Base-by-base conservation (phyloP, 1,140 invertebrate genomes). In the Eufriesea mexicana region DNA sequence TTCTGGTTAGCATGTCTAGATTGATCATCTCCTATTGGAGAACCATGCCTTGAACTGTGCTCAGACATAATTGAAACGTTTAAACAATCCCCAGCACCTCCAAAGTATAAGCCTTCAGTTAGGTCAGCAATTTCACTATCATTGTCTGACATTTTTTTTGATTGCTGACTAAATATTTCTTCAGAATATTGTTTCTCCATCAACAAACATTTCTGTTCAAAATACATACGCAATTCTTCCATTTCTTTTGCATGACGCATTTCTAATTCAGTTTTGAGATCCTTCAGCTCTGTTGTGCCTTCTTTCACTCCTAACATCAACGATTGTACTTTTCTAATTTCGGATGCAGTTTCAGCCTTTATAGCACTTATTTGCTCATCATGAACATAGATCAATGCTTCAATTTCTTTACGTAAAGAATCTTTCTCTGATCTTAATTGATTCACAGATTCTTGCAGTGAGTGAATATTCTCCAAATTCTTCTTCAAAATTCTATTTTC, bases 161-260 rank as follows among this genome's bases (percentile, higher is more conserved):
- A 96, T n/a, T 96, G 95, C 83, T 96, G 96, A 88, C 96, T 96
- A 81, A 96, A 96, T 49, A 97, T 92, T 84, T 96, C 96, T 84
- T 97, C 96, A 0, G 96, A 96, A 89, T 96, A 97, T 95, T 97
- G 96, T 89, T 97, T 96, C 91, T 97, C 96, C 92, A 97, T 95
- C 86, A 97, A 96, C 0, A 96, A 94, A 90, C 96, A 97, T 91
- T 97, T 97, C 90, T 96, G 95, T 84, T 97, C 97, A 89, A 97
- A 97, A 88, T 97, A 97, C 2, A 95, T 96, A 66, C 97, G 94
- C 35, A 97, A 88, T 84, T 97, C 96, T 90, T 97, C 96, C 95
- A 97, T 96, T 90, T 97, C 96, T 76, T 96, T 96, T 23, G 95
- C 93, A 91, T 97, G 96, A 84, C 96, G 96, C 16, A 89, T 89